Evolutionary conservation across 2,797 vertebrate species (phyloP), one percentile per base, ranked within the genome.

Genomic region (Melanotaenia trifasciata): DNA sequence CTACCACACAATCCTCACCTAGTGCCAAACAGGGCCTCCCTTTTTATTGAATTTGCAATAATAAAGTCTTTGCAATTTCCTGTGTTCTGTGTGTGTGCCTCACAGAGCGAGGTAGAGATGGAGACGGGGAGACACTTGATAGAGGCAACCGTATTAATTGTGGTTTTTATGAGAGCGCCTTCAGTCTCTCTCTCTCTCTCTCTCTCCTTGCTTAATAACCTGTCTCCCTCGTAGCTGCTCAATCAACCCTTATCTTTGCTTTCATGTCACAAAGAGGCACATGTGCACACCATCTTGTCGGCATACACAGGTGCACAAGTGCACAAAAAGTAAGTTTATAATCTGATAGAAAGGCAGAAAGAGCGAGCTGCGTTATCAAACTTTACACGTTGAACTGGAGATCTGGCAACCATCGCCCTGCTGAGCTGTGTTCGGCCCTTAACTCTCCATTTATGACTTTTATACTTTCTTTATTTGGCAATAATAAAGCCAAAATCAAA

Each of bases 31-130:
- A 73, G 73, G 77, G 70, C 79, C 87, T 86, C 87, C 78, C 70
- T 83, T 84, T 93, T 92, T 91, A 94, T 94, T 95, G 93, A 93
- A 95, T 93, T 90, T 92, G 85, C 88, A 94, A 93, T 95, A 95
- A 95, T 94, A 95, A 93, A 92, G 93, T 93, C 90, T 94, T 93
- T 94, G 93, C 90, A 95, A 95, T 95, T 95, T 95, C 95, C 95
- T 95, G 94, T 94, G 83, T 87, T 89, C 80, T 72, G 79, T 85
- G 79, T 76, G 35, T 70, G 88, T 69, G 88, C 61, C 79, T 87
- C 77, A 51, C 74, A 33, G 81, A 87, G 88, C 64, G 83, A 86
- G 78, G 83, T 76, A 80, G 85, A 93, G 91, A 91, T 90, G 83
- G 82, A 63, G 75, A 83, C 81, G 28, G 62, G 86, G 77, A 82